Percentiles rank a stretch among this genome's conserved stretches.
Conservation (phyloP, 2,888 invertebrate genomes). For the Punctoribates punctum region DNA sequence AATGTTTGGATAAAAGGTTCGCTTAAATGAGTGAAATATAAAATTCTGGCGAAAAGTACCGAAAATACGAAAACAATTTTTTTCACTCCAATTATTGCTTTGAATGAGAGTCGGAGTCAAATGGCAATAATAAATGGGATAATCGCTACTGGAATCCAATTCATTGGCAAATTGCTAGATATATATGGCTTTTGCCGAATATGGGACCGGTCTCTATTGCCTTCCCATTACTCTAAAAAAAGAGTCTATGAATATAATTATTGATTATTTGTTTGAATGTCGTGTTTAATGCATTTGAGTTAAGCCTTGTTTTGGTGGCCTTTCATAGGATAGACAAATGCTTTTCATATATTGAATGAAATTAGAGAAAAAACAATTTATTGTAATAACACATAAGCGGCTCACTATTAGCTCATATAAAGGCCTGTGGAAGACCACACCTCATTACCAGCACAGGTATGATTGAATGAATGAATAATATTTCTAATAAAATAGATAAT, state of each 20-base stretch:
- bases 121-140: neutral
- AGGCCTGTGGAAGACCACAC: neutral
- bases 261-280: too few species aligned
- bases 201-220: neutral
- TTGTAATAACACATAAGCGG: constrained; percentile 6
- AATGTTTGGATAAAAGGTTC: neutral
- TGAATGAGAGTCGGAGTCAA: neutral
- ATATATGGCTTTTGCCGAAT: neutral
- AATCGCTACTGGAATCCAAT: neutral
- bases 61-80: too few species aligned
- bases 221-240: neutral
- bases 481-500: neutral
- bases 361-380: neutral
- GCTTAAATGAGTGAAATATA: too few species aligned
- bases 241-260: neutral
- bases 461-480: constrained; percentile 3
- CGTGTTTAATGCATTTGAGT: neutral
- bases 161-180: neutral
- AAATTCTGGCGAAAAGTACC: too few species aligned
- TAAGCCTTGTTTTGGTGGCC: neutral
- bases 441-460: constrained; percentile 1
- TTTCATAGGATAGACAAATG: neutral
- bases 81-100: neutral
- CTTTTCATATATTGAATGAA: neutral
- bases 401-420: neutral